Conservation (phyloP, 2,113 vertebrate genomes). For the Erinaceus europaeus region DNA sequence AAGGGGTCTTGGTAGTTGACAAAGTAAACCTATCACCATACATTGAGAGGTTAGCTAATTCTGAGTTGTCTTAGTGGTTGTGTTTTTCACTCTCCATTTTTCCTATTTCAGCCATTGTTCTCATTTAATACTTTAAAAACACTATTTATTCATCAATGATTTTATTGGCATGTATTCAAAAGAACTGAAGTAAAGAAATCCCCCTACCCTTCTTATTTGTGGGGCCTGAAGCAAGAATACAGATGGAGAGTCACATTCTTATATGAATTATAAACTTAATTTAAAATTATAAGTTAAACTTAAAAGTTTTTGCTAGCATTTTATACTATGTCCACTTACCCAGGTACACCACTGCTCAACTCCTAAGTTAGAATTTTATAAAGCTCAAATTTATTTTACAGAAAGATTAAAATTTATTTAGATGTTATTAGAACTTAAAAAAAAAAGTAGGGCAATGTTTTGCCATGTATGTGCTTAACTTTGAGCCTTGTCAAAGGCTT, state of each 20-base stretch:
- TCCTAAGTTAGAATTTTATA: background rate
- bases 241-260: background rate
- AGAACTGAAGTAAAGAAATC: background rate
- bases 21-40: background rate
- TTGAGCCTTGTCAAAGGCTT: no score
- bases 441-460: no score
- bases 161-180: background rate
- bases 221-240: background rate
- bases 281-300: constrained; percentile 4
- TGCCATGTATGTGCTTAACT: no score
- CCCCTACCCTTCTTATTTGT: background rate
- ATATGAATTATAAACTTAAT: background rate
- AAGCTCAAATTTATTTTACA: constrained; percentile 38
- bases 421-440: no score
- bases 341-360: no score
- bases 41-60: background rate
- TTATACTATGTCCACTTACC: no score
- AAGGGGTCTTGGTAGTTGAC: background rate
- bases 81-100: background rate
- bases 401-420: constrained; percentile 5
- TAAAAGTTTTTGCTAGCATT: no score
- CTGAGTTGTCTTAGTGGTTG: background rate
- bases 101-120: background rate
- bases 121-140: constrained; percentile 1
- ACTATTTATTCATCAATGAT: background rate